Evolutionary conservation across 2,888 invertebrate species (phyloP), one percentile per base, ranked within the genome.

Genomic region (Drosophila stalkeri): DNA sequence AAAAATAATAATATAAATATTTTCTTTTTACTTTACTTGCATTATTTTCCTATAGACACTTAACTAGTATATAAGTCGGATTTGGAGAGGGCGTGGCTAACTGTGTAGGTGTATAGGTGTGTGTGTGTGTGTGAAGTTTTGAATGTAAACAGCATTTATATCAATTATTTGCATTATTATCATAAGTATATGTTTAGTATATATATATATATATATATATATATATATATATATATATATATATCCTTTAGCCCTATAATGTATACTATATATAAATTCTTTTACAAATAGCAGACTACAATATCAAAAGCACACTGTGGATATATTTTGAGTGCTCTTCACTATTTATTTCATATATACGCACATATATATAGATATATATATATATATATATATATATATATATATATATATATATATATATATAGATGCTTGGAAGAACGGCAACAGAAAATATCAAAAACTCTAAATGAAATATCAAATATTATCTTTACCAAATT

Each of bases 211-310:
- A 49, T 75, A 60, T 75, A 64, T 64, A 55, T 76, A 64, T 60
- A 41, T 73, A 57, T 65, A 47, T n/a, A 31, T 18, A 49, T 33
- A 31, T n/a, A 51, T 51, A 33, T 49, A n/a, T 49, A n/a, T 33
- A 6, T 51, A 57, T 66, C 61, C 64, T 74, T 74, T 69, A 77
- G 77, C 66, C 69, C 74, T 77, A 77, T 64, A 51, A 60, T 60
- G 43, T 68, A 67, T 67, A 68, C 66, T 77, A 77, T 71, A 73
- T 86, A 83, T 85, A 86, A 85, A 87, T 87, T 85, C 87, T 87
- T 84, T 85, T 87, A 84, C 85, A 85, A 82, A 77, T 86, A 87
- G 87, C 85, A 85, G 85, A 85, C 85, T 84, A 84, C 84, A 82
- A 85, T 85, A 87, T 84, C 80, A 83, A 87, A 85, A 85, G 87